Conservation (phyloP, 2,797 vertebrate species). For the Borostomias antarcticus region DNA sequence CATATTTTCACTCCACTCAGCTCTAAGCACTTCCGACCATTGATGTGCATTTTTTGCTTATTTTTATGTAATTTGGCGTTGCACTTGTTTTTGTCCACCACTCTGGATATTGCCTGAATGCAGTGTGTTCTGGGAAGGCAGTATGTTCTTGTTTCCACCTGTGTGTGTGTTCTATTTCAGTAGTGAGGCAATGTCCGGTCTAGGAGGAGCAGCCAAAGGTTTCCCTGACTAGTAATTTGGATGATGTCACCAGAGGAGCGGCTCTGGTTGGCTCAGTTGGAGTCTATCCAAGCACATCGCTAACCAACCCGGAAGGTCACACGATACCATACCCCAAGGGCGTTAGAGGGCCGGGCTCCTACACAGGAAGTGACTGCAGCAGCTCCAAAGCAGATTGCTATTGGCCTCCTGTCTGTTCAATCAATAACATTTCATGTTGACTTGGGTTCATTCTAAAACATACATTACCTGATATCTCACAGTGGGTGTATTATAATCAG, state of each 20-base stretch:
- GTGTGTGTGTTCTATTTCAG: background rate
- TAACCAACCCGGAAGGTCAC: conserved; percentile 48
- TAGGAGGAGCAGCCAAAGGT: background rate
- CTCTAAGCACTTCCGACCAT: conserved; percentile 46
- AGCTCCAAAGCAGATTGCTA: background rate
- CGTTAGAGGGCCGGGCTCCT: conserved; percentile 27
- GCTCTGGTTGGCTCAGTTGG: conserved; percentile 19
- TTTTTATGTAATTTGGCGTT: conserved; percentile 52
- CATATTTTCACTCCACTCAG: conserved; percentile 57
- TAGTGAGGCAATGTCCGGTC: background rate
- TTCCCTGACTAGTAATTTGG: conserved; percentile 19
- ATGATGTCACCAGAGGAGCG: conserved; percentile 9
- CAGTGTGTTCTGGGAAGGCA: conserved; percentile 17
- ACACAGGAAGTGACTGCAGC: conserved; percentile 34
- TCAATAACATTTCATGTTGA: background rate
- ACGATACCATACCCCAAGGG: conserved; percentile 53
- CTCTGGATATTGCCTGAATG: conserved; percentile 42
- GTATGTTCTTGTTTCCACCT: conserved; percentile 32
- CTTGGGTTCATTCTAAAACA: background rate
- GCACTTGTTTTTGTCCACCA: too few species aligned
- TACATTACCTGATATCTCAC: background rate
- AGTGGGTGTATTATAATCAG: background rate
- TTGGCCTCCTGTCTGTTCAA: conserved; percentile 5
- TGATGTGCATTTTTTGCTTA: conserved; percentile 18
- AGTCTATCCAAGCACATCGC: conserved; percentile 12